Evolutionary conservation across 1,140 invertebrate species (phyloP).

Genomic region (Drosophila kohkoa): DNA sequence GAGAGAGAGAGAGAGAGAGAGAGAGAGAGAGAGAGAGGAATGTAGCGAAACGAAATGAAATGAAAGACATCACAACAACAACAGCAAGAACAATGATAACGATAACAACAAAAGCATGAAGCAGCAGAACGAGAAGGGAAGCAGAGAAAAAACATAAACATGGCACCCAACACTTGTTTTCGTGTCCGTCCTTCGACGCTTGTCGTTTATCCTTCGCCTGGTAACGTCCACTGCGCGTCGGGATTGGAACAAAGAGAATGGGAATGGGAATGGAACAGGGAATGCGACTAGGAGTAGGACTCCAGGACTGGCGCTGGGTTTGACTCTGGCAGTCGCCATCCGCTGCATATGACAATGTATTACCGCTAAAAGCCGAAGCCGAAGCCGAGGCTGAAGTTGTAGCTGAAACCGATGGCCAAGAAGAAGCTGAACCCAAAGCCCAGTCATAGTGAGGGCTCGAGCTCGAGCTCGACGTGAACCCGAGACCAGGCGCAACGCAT

Average conservation of each 20-base stretch:
- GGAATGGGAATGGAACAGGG: not conserved
- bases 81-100: not conserved
- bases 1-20: too few relatives aligned
- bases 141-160: conserved; percentile 59
- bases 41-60: conserved; percentile 48
- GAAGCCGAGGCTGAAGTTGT: conserved; percentile 1
- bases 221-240: conserved; percentile 45
- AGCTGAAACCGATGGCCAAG: too few relatives aligned
- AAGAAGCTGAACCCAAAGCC: not conserved
- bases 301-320: not conserved
- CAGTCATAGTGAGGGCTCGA: not conserved
- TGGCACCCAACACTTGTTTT: conserved; percentile 78
- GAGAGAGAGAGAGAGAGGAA: conserved; percentile 6
- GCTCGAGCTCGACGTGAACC: conserved; percentile 1
- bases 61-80: conserved; percentile 52
- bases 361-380: conserved; percentile 60
- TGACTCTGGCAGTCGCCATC: conserved; percentile 32
- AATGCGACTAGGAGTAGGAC: not conserved
- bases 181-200: conserved; percentile 40
- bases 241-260: not conserved
- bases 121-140: not conserved
- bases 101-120: conserved; percentile 8
- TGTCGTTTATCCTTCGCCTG: conserved; percentile 31
- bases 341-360: conserved; percentile 73
- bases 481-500: conserved; percentile 63